Evolutionary conservation across 2,888 invertebrate species (phyloP).

Genomic region (Sturmia bella): DNA sequence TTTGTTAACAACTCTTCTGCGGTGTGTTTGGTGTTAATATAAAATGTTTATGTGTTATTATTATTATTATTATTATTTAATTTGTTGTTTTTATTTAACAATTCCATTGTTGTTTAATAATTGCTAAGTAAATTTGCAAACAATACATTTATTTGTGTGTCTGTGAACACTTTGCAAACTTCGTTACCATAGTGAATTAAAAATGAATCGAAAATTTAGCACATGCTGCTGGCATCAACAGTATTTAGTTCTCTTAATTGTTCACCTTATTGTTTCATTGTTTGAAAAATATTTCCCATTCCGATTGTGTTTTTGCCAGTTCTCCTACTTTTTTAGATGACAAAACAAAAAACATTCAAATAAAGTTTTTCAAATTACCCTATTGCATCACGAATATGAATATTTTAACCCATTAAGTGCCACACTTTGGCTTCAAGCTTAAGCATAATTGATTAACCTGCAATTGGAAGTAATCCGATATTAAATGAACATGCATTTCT

Average conservation of each 20-base stretch:
- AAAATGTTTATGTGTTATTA: no score
- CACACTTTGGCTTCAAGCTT: neutral
- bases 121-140: slow-evolving; percentile 62
- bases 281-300: slow-evolving; percentile 37
- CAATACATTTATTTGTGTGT: slow-evolving; percentile 38
- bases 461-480: no score
- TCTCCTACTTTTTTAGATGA: slow-evolving; percentile 28
- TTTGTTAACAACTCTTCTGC: neutral
- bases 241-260: slow-evolving; percentile 62
- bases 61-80: slow-evolving; percentile 28
- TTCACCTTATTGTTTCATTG: slow-evolving; percentile 56
- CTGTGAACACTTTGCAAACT: slow-evolving; percentile 13
- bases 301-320: neutral
- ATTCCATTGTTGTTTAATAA: slow-evolving; percentile 61
- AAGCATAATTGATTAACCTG: neutral
- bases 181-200: neutral
- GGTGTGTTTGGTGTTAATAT: slow-evolving; percentile 14
- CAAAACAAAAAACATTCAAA: slow-evolving; percentile 32
- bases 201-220: slow-evolving; percentile 14
- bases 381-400: slow-evolving; percentile 45
- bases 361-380: slow-evolving; percentile 34
- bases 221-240: slow-evolving; percentile 27
- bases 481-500: no score
- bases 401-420: slow-evolving; percentile 44
- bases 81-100: slow-evolving; percentile 29